Evolutionary conservation across 2,797 vertebrate genomes (phyloP).

Genomic region (Pogonophryne albipinna): DNA sequence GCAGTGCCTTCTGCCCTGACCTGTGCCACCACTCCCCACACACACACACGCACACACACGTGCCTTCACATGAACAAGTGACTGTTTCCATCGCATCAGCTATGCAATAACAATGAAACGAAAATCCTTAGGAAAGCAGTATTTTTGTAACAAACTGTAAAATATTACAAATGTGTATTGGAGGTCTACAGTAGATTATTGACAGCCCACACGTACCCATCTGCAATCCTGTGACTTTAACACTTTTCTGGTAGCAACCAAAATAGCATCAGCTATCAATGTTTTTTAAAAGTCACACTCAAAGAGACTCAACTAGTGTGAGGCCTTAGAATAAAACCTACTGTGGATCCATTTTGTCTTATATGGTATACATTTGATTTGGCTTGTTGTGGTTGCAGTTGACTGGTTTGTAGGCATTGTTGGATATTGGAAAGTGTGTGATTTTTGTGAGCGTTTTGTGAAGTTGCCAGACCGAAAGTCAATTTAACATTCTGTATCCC

Average conservation of each 20-base stretch:
- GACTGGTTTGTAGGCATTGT: too few relatives aligned
- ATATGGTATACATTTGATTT: too few relatives aligned
- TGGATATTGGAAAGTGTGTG: background rate
- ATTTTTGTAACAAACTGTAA: too few relatives aligned
- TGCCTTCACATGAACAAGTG: conserved; percentile 31
- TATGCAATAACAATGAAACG: background rate
- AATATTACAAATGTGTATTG: background rate
- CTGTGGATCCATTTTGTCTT: too few relatives aligned
- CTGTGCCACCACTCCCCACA: conserved; percentile 37
- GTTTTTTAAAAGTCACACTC: background rate
- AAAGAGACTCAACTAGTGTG: too few relatives aligned
- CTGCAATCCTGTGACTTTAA: background rate
- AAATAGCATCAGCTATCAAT: background rate
- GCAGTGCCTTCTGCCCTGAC: conserved; percentile 73
- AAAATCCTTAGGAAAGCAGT: too few relatives aligned
- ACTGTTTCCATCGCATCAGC: background rate
- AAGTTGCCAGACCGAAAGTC: background rate
- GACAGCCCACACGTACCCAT: background rate
- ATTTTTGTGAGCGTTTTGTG: background rate
- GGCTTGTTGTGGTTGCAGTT: too few relatives aligned
- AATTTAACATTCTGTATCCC: background rate
- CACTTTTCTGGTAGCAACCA: background rate
- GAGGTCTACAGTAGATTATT: background rate
- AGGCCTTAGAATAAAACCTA: too few relatives aligned
- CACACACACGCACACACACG: conserved; percentile 34